Evolutionary conservation across 2,797 vertebrate genomes (phyloP), one percentile per base, ranked within the genome.

Genomic region (Pygocentrus nattereri): DNA sequence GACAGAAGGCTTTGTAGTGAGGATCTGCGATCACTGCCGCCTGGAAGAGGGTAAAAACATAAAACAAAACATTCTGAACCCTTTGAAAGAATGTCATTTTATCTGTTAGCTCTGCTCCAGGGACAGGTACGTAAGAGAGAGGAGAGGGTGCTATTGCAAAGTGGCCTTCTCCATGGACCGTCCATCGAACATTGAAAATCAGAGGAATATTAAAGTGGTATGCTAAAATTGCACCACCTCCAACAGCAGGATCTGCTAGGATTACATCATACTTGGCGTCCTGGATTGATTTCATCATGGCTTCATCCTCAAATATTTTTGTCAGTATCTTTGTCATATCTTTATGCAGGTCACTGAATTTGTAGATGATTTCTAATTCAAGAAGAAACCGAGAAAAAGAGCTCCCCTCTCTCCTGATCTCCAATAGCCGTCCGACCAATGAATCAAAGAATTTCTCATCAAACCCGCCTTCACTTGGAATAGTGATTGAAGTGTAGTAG

Each of bases 71-170:
- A 50, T 87, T 87, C 12, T 21, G 23, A 68, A 82, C 25, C 52
- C 84, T 85, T 72, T 86, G 82, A 69, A 58, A 52, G 38, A 86
- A 86, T 8, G 76, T 65, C 84, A 87, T 87, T 61, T 84, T 81
- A 68, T 87, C 86, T 41, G 82, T 84, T 18, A 84, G 34, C 71
- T 82, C 68, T 62, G 27, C 38, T 62, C 74, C 65, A 31, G 76
- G 68, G 27, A 79, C 49, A 23, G 86, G 84, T 4, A 84, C 31
- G 38, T 84, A 86, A n/a, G 84, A 86, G 0, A 84, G 82, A 58
- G 82, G 86, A 19, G 78, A 78, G 56, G 86, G 86, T 19, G 86
- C 82, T 47, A 85, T 58, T 12, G 71, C 58, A 15, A 79, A 86
- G 76, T 87, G 86, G 50, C 73, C 84, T 34, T 87, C 84, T 12